A percentile compares a stretch with the other conserved stretches of the same genome.
These are phyloP conservation scores for Monarcha castaneiventris DNA, from an alignment of 2,113 vertebrate genomes.

Conservation along the genomic window DNA sequence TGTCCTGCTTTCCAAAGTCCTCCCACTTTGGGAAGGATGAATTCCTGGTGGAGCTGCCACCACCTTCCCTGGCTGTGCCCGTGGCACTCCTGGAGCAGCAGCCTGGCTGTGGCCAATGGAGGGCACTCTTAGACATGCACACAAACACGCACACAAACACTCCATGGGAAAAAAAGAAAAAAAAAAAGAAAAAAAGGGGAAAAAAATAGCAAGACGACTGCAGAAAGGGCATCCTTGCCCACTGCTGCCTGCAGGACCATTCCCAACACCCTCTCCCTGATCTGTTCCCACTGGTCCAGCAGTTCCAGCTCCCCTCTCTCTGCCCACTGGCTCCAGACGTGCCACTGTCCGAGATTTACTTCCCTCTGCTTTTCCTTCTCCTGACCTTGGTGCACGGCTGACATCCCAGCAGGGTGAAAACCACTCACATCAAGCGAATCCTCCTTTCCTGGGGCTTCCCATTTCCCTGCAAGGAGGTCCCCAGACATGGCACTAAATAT, in stretches of 20 bases:
- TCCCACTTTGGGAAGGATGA: fast-evolving
- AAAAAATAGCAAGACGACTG: not conserved
- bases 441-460: conserved; percentile 18
- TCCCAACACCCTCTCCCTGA: not conserved
- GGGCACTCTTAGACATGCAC: conserved; percentile 48
- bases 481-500: not conserved
- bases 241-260: not conserved
- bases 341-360: not conserved
- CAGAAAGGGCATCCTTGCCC: not conserved
- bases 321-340: not conserved
- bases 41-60: not conserved
- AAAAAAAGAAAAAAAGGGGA: fast-evolving
- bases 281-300: not conserved
- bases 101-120: conserved; percentile 45
- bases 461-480: not conserved
- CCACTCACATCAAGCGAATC: not conserved
- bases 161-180: fast-evolving
- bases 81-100: not conserved
- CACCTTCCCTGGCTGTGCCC: not conserved
- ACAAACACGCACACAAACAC: not conserved
- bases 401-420: conserved; percentile 4
- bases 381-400: not conserved
- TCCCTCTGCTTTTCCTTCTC: not conserved
- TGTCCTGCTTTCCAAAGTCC: not conserved
- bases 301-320: not conserved